These are phyloP conservation scores for Desmodus rotundus DNA, from an alignment of 2,113 vertebrate species.

Conservation along the genomic window DNA sequence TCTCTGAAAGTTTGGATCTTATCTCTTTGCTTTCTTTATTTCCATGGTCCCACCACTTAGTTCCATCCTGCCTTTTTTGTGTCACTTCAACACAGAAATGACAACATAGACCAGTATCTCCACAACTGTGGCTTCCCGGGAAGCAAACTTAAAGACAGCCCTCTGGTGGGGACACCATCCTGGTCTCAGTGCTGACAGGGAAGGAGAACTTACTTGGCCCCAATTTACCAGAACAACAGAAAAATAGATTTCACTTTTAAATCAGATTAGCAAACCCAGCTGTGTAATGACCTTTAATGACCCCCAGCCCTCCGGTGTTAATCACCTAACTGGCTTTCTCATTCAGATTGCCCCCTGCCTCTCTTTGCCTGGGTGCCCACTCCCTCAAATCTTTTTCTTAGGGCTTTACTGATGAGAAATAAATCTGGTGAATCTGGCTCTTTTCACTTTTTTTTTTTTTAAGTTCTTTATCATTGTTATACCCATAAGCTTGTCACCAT, in stretches of 20 bases:
- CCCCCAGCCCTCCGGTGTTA: not conserved
- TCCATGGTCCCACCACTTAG: not conserved
- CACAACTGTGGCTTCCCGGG: rapidly evolving
- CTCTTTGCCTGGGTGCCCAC: not conserved
- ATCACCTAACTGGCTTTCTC: not conserved
- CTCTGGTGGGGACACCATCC: not conserved
- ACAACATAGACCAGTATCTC: not conserved
- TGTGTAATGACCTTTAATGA: conserved; percentile 29
- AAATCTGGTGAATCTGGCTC: conserved; percentile 26
- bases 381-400: not conserved
- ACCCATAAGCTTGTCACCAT: conserved; percentile 24
- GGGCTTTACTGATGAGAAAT: conserved; percentile 34
- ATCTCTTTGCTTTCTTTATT: not conserved
- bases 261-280: not conserved
- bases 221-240: not conserved
- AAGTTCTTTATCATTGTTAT: conserved; percentile 50
- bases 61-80: not conserved
- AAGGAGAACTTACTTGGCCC: not conserved
- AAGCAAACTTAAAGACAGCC: not conserved
- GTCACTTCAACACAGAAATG: not conserved
- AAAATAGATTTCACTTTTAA: not conserved
- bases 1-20: not conserved
- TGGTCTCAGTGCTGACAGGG: not conserved
- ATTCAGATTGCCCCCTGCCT: not conserved
- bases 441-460: conserved; percentile 33